phyloP scores from a whole-genome alignment of 2,113 vertebrate species.

The Lophius piscatorius region DNA sequence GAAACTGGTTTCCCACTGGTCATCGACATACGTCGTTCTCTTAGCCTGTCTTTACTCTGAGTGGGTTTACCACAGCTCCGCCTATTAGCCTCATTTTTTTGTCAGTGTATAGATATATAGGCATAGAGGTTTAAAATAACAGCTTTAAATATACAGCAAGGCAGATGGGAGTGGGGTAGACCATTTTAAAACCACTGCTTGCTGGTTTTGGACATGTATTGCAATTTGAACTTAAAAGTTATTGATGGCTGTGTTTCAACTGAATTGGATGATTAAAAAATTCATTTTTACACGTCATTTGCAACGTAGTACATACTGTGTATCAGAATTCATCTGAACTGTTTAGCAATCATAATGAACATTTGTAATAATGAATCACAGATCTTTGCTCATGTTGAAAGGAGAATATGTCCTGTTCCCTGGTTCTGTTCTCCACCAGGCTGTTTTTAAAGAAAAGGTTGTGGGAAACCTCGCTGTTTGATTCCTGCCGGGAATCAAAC shows the following conservation, averaged over 20 bases:
- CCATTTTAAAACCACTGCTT: constrained; percentile 71
- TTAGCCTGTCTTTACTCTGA: constrained; percentile 48
- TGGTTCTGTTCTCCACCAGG: too few relatives aligned
- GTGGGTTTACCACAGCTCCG: constrained; percentile 53
- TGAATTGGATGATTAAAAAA: constrained; percentile 17
- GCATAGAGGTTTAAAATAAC: constrained; percentile 71
- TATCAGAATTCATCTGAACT: too few relatives aligned
- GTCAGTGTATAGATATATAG: constrained; percentile 65
- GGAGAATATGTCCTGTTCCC: too few relatives aligned
- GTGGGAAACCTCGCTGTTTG: too few relatives aligned
- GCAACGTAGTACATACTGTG: too few relatives aligned
- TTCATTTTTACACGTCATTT: too few relatives aligned
- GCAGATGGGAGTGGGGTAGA: constrained; percentile 65
- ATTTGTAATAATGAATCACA: not conserved
- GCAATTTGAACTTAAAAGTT: constrained; percentile 61
- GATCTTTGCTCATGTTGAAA: too few relatives aligned
- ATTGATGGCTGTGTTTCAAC: constrained; percentile 47
- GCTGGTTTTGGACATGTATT: constrained; percentile 54
- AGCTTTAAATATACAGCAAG: constrained; percentile 73
- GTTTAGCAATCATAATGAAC: not conserved
- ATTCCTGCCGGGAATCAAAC: too few relatives aligned
- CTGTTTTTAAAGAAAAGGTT: too few relatives aligned
- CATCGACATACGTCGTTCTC: constrained; percentile 59
- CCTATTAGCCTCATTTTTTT: constrained; percentile 65
- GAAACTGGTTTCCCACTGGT: constrained; percentile 52